phyloP scores from a whole-genome alignment of 2,797 vertebrate species.

The Enteromius treurensis region DNA sequence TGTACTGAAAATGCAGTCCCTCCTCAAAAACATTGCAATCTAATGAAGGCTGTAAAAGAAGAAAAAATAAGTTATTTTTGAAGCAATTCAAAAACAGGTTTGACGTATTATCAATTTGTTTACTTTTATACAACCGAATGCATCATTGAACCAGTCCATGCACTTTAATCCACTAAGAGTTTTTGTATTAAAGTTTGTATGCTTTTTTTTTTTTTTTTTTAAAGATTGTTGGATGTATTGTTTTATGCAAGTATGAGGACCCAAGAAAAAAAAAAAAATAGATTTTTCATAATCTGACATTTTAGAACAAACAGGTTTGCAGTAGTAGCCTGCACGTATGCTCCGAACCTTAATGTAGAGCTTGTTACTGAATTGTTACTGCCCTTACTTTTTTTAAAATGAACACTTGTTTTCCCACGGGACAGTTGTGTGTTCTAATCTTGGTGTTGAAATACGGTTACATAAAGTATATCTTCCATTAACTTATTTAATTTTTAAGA shows the following conservation, averaged over 20 bases:
- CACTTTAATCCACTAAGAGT: slow-evolving; percentile 62
- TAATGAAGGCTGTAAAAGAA: slow-evolving; percentile 22
- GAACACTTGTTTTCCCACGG: neutral
- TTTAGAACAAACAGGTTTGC: slow-evolving; percentile 25
- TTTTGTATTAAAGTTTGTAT: slow-evolving; percentile 38
- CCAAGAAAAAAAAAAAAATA: slow-evolving; percentile 54
- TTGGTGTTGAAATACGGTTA: slow-evolving; percentile 23
- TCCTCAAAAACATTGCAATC: slow-evolving; percentile 41
- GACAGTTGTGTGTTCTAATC: neutral
- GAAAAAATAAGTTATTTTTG: slow-evolving; percentile 37
- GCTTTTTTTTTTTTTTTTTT: slow-evolving; percentile 22
- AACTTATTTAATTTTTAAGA: slow-evolving; percentile 36
- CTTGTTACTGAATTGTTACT: slow-evolving; percentile 32
- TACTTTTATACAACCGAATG: slow-evolving; percentile 51
- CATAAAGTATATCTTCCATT: slow-evolving; percentile 22
- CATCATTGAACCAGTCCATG: slow-evolving; percentile 59
- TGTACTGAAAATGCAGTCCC: slow-evolving; percentile 53
- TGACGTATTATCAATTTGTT: slow-evolving; percentile 31
- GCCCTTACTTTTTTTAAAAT: neutral
- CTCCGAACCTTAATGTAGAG: slow-evolving; percentile 23
- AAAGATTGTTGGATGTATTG: slow-evolving; percentile 37
- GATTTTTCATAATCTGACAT: neutral
- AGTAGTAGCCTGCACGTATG: slow-evolving; percentile 37
- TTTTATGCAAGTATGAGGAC: slow-evolving; percentile 38
- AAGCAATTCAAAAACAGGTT: slow-evolving; percentile 47